Percentiles rank a stretch among this genome's conserved stretches.
Evolutionary conservation across 2,797 vertebrate genomes (phyloP).

Genomic region (Sciurus vulgaris): DNA sequence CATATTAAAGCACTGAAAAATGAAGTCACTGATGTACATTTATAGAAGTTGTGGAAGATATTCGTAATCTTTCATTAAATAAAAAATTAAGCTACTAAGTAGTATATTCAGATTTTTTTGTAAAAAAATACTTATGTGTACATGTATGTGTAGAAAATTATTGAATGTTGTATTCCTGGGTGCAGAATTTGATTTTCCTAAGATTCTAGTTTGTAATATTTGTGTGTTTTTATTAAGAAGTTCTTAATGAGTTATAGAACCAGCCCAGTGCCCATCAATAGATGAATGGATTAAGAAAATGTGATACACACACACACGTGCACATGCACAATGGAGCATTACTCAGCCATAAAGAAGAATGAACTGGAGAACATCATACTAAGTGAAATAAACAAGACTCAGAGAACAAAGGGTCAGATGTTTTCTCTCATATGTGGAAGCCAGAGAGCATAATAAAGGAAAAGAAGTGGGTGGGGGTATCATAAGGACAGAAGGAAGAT

Average conservation of each 20-base stretch:
- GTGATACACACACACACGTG: no score
- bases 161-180: background rate
- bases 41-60: background rate
- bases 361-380: no score
- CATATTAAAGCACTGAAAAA: slow-evolving; percentile 13
- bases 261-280: no score
- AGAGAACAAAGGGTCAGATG: no score
- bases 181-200: background rate
- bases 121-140: background rate
- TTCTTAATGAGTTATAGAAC: background rate
- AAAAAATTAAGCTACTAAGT: background rate
- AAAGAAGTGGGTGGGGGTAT: no score
- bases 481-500: no score
- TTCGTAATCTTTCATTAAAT: background rate
- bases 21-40: background rate
- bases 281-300: no score
- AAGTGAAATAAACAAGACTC: no score
- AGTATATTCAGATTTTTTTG: background rate
- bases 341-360: no score
- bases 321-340: no score
- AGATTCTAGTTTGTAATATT: background rate
- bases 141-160: background rate
- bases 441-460: no score
- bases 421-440: no score
- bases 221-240: background rate